Evolutionary conservation across 2,797 vertebrate genomes (phyloP).

Genomic region (Acanthurus leucopareius): DNA sequence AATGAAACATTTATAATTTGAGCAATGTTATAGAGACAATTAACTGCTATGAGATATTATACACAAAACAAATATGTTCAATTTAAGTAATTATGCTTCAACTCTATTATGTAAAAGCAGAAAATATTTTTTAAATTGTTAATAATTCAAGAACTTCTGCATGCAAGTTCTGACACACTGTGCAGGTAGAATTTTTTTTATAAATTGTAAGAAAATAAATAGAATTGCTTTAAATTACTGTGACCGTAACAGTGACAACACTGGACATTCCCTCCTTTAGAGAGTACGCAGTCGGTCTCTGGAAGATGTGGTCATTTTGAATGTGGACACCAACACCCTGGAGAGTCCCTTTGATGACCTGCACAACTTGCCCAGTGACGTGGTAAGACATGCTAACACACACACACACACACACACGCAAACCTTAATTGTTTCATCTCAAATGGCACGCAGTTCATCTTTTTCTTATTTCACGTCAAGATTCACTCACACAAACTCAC

Average conservation of each 20-base stretch:
- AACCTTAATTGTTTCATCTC: slow-evolving; percentile 56
- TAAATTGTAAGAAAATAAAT: neutral
- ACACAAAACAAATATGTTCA: neutral
- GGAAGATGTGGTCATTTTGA: slow-evolving; percentile 97
- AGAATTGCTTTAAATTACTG: neutral
- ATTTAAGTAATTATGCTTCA: neutral
- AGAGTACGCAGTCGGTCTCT: slow-evolving; percentile 92
- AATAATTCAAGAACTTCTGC: neutral
- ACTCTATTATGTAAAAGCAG: neutral
- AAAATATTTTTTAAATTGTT: neutral
- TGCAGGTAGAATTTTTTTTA: too few relatives aligned
- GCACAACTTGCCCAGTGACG: slow-evolving; percentile 93
- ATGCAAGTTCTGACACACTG: neutral
- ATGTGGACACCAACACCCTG: slow-evolving; percentile 96
- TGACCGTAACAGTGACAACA: neutral
- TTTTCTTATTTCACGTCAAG: slow-evolving; percentile 24
- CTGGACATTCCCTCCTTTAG: slow-evolving; percentile 72
- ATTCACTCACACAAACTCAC: slow-evolving; percentile 30
- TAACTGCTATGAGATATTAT: neutral
- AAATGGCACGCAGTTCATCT: slow-evolving; percentile 32
- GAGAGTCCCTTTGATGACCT: slow-evolving; percentile 96
- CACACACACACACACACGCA: slow-evolving; percentile 16
- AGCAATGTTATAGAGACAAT: neutral
- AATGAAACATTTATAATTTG: neutral
- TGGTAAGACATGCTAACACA: slow-evolving; percentile 87